phyloP scores from a whole-genome alignment of 2,888 invertebrate genomes.

The Sisyra terminalis region DNA sequence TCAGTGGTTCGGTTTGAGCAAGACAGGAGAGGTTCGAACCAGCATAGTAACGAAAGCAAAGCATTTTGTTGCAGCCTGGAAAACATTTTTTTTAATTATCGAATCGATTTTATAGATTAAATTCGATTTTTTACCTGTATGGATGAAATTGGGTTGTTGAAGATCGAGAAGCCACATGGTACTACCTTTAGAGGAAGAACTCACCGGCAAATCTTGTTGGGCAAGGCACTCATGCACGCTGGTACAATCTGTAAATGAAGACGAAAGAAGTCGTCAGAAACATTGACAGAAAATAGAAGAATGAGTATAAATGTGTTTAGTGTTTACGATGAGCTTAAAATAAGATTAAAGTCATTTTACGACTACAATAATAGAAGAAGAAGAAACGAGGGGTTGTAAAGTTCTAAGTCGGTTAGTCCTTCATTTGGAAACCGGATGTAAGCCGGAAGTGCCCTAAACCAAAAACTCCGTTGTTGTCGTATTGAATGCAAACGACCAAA shows the following conservation, averaged over 20 bases:
- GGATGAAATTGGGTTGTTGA: conserved; percentile 42
- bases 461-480: no score
- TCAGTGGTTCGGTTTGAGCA: conserved; percentile 44
- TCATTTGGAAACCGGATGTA: no score
- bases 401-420: no score
- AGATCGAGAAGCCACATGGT: conserved; percentile 57
- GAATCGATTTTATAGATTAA: background rate
- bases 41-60: conserved; percentile 55
- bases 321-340: no score
- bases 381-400: no score
- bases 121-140: conserved; percentile 37
- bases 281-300: no score
- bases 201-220: conserved; percentile 27
- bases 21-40: conserved; percentile 44
- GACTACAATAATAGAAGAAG: no score
- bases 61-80: conserved; percentile 47
- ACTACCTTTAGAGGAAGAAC: conserved; percentile 39
- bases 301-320: no score
- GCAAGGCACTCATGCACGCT: conserved; percentile 26
- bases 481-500: no score
- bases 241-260: conserved; percentile 23
- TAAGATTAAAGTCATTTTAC: no score
- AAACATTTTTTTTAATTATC: background rate
- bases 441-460: no score
- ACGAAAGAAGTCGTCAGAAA: no score